phyloP scores from a whole-genome alignment of 1,140 invertebrate genomes.

The Drosophila santomea region DNA sequence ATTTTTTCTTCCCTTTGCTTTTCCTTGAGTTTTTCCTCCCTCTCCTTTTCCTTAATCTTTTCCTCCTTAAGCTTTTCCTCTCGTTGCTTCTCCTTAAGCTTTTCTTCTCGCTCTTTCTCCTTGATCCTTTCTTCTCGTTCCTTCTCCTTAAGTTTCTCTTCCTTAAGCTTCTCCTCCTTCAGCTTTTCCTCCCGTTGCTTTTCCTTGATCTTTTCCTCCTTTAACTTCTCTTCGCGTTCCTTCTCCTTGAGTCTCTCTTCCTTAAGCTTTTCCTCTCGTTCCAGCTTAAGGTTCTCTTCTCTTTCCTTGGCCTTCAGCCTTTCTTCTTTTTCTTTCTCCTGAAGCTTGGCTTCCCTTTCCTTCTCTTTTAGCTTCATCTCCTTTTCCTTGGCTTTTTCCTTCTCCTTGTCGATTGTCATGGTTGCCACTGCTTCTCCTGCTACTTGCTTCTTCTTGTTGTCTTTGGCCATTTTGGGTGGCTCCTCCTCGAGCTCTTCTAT shows the following conservation, averaged over 20 bases:
- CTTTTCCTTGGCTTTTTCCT: conserved; percentile 13
- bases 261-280: conserved; percentile 2
- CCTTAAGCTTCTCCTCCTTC: conserved; percentile 8
- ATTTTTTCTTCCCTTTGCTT: background rate
- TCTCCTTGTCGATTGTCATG: conserved; percentile 30
- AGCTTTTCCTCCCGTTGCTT: conserved; percentile 11
- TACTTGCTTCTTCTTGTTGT: conserved; percentile 23
- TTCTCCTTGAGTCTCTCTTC: conserved; percentile 3
- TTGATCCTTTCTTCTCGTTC: background rate
- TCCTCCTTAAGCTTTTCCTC: conserved; percentile 1
- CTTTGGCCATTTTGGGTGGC: background rate
- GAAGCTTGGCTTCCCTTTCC: conserved; percentile 9
- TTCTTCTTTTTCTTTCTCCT: conserved; percentile 2
- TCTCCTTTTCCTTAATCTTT: conserved; percentile 4
- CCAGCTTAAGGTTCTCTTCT: background rate
- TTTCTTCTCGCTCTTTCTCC: background rate
- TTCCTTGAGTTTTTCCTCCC: background rate
- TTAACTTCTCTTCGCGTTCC: background rate
- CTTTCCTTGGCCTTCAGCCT: background rate
- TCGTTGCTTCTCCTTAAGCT: background rate
- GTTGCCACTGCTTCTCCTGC: conserved; percentile 11
- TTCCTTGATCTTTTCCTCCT: conserved; percentile 7
- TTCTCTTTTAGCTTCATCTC: conserved; percentile 18
- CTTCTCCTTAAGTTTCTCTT: background rate
- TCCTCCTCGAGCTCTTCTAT: background rate